Conservation (phyloP, 92 coral and sea anemone species). For the Umimayanthus kanabou region DNA sequence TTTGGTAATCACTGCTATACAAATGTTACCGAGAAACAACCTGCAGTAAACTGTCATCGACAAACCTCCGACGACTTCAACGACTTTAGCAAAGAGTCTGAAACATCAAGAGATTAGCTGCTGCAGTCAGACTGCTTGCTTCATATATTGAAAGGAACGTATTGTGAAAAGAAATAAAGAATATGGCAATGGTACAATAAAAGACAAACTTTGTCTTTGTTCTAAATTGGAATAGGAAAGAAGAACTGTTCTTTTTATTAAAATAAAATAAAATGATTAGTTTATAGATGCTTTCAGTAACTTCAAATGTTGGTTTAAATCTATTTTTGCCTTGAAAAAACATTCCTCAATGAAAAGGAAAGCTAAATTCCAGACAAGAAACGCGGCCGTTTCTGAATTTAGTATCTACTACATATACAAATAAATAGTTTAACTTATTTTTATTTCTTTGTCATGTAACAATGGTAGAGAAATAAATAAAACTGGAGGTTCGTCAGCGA, state of each 20-base stretch:
- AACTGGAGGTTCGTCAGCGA: not conserved
- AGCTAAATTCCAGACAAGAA: not conserved
- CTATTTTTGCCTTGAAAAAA: not conserved
- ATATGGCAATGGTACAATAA: not conserved
- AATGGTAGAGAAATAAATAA: not conserved
- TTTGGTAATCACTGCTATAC: conserved; percentile 7
- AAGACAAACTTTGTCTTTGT: not conserved
- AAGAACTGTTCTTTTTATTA: conserved; percentile 6
- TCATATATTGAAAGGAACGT: not conserved
- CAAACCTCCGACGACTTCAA: not conserved
- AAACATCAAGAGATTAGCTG: not conserved
- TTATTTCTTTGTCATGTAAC: not conserved
- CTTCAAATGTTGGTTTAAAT: not conserved
- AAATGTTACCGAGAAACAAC: not conserved
- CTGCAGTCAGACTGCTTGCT: not conserved
- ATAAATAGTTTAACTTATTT: not conserved
- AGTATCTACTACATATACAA: not conserved
- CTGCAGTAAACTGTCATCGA: not conserved
- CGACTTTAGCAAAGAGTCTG: no score
- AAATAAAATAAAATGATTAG: not conserved
- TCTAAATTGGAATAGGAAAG: not conserved
- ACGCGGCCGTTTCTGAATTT: not conserved
- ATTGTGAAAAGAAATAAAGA: not conserved
- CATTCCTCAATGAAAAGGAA: not conserved
- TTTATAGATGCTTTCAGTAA: not conserved